Percentiles rank a stretch among this genome's conserved stretches.
Conservation (phyloP, 1,140 invertebrate genomes). For the Pogonus chalceus region DNA sequence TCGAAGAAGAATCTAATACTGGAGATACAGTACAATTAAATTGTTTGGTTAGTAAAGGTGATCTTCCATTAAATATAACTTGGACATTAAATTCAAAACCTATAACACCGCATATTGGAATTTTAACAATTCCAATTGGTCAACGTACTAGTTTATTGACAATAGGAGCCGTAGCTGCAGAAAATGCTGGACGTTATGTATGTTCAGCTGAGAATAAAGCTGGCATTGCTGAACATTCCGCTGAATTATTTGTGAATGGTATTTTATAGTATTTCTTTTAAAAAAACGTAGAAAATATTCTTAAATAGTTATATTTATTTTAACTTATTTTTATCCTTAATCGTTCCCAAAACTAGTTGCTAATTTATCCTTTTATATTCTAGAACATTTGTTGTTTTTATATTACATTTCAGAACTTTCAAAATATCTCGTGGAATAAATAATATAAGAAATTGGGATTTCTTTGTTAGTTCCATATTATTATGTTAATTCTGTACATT, state of each 20-base stretch:
- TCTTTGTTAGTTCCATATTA: too few species aligned
- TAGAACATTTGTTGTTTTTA: too few species aligned
- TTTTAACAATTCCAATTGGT: conserved; percentile 42
- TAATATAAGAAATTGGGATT: too few species aligned
- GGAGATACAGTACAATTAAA: conserved; percentile 59
- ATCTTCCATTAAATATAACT: conserved; percentile 58
- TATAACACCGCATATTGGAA: conserved; percentile 28
- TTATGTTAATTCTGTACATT: too few species aligned
- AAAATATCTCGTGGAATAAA: too few species aligned
- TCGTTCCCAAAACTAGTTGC: too few species aligned
- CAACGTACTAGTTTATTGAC: conserved; percentile 45
- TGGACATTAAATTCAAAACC: conserved; percentile 53
- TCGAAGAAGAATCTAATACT: conserved; percentile 57
- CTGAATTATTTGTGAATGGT: conserved; percentile 55
- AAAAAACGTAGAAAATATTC: too few species aligned
- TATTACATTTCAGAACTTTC: too few species aligned
- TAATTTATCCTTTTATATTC: too few species aligned
- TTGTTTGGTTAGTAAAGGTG: conserved; percentile 66
- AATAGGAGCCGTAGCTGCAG: conserved; percentile 46
- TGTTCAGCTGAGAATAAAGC: conserved; percentile 51
- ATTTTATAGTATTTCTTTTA: too few species aligned
- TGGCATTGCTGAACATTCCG: conserved; percentile 47
- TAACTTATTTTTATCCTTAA: too few species aligned
- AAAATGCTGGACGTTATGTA: conserved; percentile 53
- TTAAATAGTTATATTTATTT: too few species aligned